These are phyloP conservation scores for Habropoda laboriosa DNA, from an alignment of 1,140 invertebrate genomes.

Conservation along the genomic window DNA sequence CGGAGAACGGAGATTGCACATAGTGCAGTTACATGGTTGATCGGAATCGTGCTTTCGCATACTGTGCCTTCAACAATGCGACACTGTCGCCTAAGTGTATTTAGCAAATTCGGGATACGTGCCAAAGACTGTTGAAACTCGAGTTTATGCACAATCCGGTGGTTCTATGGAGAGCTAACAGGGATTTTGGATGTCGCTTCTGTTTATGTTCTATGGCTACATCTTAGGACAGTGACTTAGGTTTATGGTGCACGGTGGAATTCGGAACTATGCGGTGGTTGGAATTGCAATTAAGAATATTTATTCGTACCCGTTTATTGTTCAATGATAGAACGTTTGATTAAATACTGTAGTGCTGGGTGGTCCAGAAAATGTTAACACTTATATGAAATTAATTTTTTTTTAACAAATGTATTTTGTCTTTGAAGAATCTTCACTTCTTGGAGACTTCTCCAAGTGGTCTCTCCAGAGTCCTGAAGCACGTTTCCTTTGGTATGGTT, in stretches of 20 bases:
- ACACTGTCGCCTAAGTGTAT: not conserved
- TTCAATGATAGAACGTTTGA: not conserved
- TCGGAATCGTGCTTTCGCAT: not conserved
- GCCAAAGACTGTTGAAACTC: slow-evolving; percentile 25
- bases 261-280: not conserved
- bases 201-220: slow-evolving; percentile 4
- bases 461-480: too few relatives aligned
- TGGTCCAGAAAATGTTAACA: too few relatives aligned
- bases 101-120: slow-evolving; percentile 3
- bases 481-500: too few relatives aligned
- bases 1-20: not conserved
- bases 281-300: not conserved
- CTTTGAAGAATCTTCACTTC: too few relatives aligned
- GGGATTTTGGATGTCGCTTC: slow-evolving; percentile 12
- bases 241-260: not conserved
- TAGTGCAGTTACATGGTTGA: not conserved
- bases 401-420: too few relatives aligned
- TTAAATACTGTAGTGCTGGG: too few relatives aligned
- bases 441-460: too few relatives aligned
- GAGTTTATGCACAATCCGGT: slow-evolving; percentile 6
- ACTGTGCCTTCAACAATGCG: not conserved
- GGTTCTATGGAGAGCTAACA: slow-evolving; percentile 3
- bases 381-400: too few relatives aligned
- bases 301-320: not conserved
- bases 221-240: not conserved